These are phyloP conservation scores for Ectemnius lituratus DNA, from an alignment of 2,888 invertebrate species.

Conservation along the genomic window DNA sequence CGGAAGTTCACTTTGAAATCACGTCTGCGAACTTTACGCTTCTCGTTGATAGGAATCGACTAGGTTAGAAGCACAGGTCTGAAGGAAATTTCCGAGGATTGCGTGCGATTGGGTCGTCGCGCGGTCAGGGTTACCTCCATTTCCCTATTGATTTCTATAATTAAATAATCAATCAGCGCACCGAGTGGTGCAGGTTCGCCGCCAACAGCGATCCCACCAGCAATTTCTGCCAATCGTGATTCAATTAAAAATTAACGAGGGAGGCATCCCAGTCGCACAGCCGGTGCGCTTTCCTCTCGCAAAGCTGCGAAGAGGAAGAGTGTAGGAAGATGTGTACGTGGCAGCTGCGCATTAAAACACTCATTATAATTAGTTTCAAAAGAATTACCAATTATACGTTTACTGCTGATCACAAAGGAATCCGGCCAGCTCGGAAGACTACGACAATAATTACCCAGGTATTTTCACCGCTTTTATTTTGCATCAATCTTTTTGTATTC, in stretches of 20 bases:
- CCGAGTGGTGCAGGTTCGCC: slow-evolving; percentile 25
- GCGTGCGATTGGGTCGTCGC: not conserved
- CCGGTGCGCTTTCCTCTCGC: slow-evolving; percentile 14
- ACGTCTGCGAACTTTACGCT: too few relatives aligned
- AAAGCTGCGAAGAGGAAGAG: not conserved
- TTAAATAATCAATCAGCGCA: slow-evolving; percentile 72
- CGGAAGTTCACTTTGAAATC: too few relatives aligned
- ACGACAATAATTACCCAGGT: too few relatives aligned
- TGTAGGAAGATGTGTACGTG: not conserved
- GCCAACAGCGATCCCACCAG: slow-evolving; percentile 18
- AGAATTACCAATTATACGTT: too few relatives aligned
- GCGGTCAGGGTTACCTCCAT: slow-evolving; percentile 60
- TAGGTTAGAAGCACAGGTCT: too few relatives aligned
- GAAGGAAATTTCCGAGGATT: slow-evolving; percentile 10
- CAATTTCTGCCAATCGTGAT: slow-evolving; percentile 57
- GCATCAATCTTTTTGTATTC: too few relatives aligned
- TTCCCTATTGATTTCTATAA: slow-evolving; percentile 75
- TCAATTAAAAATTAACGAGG: slow-evolving; percentile 71
- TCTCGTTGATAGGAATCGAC: too few relatives aligned
- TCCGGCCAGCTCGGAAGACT: too few relatives aligned
- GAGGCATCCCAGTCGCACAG: slow-evolving; percentile 11
- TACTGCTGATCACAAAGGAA: too few relatives aligned
- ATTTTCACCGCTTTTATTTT: too few relatives aligned
- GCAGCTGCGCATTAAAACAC: too few relatives aligned
- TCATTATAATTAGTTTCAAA: too few relatives aligned